Conservation (phyloP, 1,140 invertebrate genomes). For the Ericerus pela region DNA sequence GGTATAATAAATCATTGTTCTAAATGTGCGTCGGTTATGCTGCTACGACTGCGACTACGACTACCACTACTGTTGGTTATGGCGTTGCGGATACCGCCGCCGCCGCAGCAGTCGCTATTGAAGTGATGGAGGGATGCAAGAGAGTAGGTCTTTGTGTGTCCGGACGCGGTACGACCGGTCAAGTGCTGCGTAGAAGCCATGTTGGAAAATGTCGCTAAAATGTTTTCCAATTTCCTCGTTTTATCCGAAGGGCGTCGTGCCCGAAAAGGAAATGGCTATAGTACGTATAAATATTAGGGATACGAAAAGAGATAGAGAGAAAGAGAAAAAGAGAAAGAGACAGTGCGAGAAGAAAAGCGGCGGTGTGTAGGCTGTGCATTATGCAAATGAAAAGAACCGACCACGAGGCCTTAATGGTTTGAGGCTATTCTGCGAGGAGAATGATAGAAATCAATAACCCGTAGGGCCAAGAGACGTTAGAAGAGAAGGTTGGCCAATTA, state of each 20-base stretch:
- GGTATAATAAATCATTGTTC: conserved; percentile 12
- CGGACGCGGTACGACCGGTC: conserved; percentile 10
- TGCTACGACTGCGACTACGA: not conserved
- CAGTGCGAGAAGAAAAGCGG: not conserved
- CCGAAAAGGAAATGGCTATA: conserved; percentile 18
- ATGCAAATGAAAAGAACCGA: conserved; percentile 9
- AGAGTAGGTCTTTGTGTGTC: conserved; percentile 4
- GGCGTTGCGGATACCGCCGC: too few relatives aligned
- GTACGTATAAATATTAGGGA: too few relatives aligned
- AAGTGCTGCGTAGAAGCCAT: conserved; percentile 19
- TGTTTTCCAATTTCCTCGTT: conserved; percentile 21
- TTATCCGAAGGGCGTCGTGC: conserved; percentile 13
- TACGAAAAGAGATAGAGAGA: not conserved
- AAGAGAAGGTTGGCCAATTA: conserved; percentile 8
- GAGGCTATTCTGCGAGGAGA: conserved; percentile 4
- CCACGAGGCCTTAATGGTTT: conserved; percentile 6
- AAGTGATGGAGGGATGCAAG: too few relatives aligned
- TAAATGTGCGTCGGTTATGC: not conserved
- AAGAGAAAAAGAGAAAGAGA: not conserved
- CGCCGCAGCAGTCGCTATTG: too few relatives aligned
- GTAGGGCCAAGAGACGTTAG: conserved; percentile 3
- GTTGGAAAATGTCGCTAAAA: conserved; percentile 22
- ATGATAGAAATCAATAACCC: conserved; percentile 10
- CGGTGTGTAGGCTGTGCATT: conserved; percentile 7
- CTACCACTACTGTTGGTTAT: too few relatives aligned